Percentiles rank a stretch among this genome's conserved stretches.
Conservation (phyloP, 1,140 invertebrate genomes). For the Brachionus sp. region DNA sequence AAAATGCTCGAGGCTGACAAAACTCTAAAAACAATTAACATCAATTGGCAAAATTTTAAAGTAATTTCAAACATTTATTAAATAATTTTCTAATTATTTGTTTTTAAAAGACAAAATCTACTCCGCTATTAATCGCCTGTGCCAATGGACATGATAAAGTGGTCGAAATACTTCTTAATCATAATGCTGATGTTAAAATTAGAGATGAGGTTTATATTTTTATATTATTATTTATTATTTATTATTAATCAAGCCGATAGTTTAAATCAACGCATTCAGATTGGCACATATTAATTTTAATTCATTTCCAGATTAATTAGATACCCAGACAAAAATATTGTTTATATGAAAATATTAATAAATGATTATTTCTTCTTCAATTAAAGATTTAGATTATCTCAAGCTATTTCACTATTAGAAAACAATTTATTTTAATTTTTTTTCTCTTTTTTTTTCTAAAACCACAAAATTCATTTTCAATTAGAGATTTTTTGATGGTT, state of each 20-base stretch:
- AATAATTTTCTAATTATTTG: neutral
- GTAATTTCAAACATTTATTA: neutral
- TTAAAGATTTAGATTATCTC: too few relatives aligned
- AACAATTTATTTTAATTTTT: too few relatives aligned
- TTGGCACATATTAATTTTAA: neutral
- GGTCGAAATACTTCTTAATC: conserved; percentile 33
- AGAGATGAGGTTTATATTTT: conserved; percentile 24
- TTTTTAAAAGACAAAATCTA: conserved; percentile 22
- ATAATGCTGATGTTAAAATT: conserved; percentile 27
- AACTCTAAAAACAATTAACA: conserved; percentile 37
- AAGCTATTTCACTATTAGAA: too few relatives aligned
- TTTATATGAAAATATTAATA: too few relatives aligned
- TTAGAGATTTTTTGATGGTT: too few relatives aligned
- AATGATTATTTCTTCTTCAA: too few relatives aligned
- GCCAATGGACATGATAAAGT: conserved; percentile 46
- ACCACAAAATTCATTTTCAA: too few relatives aligned
- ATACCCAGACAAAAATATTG: neutral
- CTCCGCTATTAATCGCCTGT: conserved; percentile 36
- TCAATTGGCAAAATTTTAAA: conserved; percentile 46
- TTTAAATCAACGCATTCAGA: neutral
- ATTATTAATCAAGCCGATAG: neutral
- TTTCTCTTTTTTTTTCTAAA: too few relatives aligned
- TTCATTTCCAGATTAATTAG: neutral
- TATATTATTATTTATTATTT: neutral
- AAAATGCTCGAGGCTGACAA: conserved; percentile 39